A percentile compares a stretch with the other conserved stretches of the same genome.
phyloP scores from a whole-genome alignment of 2,888 invertebrate species.

The Cremastobaeus sp. region DNA sequence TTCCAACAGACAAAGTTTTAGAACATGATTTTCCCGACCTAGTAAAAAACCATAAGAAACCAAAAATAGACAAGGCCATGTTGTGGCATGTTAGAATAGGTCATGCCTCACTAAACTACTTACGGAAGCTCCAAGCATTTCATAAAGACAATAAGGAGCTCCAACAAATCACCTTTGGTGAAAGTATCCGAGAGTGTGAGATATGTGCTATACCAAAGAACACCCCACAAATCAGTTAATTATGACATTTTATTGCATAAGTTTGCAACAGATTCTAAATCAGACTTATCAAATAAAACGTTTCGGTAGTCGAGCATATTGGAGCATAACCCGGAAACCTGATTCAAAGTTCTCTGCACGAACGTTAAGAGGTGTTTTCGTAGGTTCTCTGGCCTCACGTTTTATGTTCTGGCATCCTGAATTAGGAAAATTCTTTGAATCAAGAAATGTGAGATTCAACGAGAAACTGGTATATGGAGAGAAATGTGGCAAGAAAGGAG shows the following conservation, averaged over 20 bases:
- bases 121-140: no score
- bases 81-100: no score
- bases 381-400: slow-evolving; percentile 27
- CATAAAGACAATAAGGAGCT: no score
- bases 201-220: slow-evolving; percentile 61
- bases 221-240: slow-evolving; percentile 45
- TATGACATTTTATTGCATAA: slow-evolving; percentile 7
- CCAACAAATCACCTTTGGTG: no score
- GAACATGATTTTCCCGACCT: no score
- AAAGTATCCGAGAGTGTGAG: no score
- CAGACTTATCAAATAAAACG: slow-evolving; percentile 18
- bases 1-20: no score
- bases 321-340: slow-evolving; percentile 38
- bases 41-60: no score
- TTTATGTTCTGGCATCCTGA: slow-evolving; percentile 53
- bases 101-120: no score
- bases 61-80: no score
- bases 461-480: no score
- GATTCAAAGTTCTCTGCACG: slow-evolving; percentile 43
- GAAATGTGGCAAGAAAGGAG: neutral
- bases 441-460: no score
- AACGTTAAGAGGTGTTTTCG: slow-evolving; percentile 44
- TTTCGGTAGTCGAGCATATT: slow-evolving; percentile 24
- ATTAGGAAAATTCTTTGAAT: neutral
- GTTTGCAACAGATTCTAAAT: neutral